Percentiles rank a stretch among this genome's conserved stretches.
Conservation (phyloP, 92 coral and sea anemone species). For the Zoanthus gigantus region DNA sequence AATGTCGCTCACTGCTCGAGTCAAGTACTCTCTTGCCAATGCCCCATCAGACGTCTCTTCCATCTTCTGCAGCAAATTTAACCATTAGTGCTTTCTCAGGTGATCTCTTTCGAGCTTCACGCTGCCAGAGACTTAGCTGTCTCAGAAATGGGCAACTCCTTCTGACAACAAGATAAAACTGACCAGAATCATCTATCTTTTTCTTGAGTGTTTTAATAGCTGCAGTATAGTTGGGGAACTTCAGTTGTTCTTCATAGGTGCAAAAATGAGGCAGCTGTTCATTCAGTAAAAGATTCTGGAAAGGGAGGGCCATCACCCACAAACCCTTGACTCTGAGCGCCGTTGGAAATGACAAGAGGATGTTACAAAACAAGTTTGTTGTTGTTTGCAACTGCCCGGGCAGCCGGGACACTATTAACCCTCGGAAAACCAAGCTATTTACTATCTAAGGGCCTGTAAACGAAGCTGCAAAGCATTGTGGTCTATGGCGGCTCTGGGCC, state of each 20-base stretch:
- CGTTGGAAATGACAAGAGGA: too few relatives aligned
- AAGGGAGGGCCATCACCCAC: conserved; percentile 5
- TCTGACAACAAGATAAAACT: conserved; percentile 57
- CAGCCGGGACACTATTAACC: too few relatives aligned
- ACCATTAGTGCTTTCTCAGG: conserved; percentile 41
- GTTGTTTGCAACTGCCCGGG: too few relatives aligned
- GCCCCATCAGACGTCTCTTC: conserved; percentile 45
- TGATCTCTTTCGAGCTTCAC: conserved; percentile 41
- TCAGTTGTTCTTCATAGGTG: conserved; percentile 32
- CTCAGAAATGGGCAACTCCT: conserved; percentile 55
- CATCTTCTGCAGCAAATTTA: conserved; percentile 42
- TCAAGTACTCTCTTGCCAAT: conserved; percentile 47
- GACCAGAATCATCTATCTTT: conserved; percentile 47
- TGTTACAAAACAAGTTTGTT: too few relatives aligned
- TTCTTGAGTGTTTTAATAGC: conserved; percentile 33
- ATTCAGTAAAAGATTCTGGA: conserved; percentile 1
- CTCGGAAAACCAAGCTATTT: too few relatives aligned
- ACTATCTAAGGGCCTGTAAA: too few relatives aligned
- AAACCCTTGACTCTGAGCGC: not conserved
- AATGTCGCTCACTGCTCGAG: conserved; percentile 30
- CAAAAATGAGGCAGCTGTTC: conserved; percentile 24
- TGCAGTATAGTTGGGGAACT: conserved; percentile 22
- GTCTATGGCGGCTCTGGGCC: too few relatives aligned
- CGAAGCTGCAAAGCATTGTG: too few relatives aligned
- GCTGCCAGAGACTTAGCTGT: conserved; percentile 53